These are phyloP conservation scores for Pan paniscus DNA, from an alignment of 2,113 vertebrate genomes.

Conservation along the genomic window DNA sequence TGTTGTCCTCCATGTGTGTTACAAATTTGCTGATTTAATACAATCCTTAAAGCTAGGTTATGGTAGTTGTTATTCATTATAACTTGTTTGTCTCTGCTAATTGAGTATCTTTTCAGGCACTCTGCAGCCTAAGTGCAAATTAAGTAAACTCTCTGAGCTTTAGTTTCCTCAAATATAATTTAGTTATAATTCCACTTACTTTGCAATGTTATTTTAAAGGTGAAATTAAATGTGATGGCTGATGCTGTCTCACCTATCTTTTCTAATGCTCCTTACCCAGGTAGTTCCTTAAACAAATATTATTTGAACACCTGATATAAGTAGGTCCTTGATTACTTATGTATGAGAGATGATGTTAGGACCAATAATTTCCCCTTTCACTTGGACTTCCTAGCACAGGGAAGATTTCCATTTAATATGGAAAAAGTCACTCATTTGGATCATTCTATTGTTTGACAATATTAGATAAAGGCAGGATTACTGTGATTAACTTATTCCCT, in stretches of 20 bases:
- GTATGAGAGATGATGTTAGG: not conserved
- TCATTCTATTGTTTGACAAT: not conserved
- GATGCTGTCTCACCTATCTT: not conserved
- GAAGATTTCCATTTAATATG: not conserved
- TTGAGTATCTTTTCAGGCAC: not conserved
- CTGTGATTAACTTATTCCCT: not conserved
- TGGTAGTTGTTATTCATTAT: not conserved
- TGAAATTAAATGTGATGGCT: not conserved
- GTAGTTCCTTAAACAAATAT: not conserved
- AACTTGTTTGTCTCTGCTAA: not conserved
- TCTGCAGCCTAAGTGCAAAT: not conserved
- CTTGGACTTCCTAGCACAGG: not conserved
- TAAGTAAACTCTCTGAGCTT: not conserved
- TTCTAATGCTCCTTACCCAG: not conserved
- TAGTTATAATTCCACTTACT: not conserved
- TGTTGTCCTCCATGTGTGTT: not conserved
- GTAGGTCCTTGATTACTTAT: not conserved
- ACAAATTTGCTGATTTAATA: not conserved
- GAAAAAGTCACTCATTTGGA: not conserved
- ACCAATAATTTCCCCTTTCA: not conserved
- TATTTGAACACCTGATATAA: not conserved
- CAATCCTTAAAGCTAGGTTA: not conserved
- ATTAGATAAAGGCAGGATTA: not conserved
- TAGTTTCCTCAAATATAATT: constrained; percentile 26
- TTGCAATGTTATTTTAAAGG: not conserved